Evolutionary conservation across 2,888 invertebrate genomes (phyloP).

Genomic region (Eurois occulta): DNA sequence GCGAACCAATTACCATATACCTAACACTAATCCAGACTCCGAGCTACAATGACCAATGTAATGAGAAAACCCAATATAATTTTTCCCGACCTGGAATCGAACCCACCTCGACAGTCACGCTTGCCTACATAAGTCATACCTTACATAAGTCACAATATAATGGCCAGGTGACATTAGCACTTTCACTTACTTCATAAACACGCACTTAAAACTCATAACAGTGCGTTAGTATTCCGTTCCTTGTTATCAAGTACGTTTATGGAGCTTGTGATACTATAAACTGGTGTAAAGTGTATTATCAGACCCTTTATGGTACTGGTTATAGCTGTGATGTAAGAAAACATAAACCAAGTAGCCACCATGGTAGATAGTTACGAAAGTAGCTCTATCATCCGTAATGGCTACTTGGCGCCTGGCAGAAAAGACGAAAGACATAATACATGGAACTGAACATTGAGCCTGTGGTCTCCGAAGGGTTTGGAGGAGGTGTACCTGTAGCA

Average conservation of each 20-base stretch:
- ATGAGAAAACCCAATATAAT: neutral
- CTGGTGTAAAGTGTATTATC: constrained; percentile 19
- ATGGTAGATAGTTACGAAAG: constrained; percentile 15
- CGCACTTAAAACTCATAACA: constrained; percentile 50
- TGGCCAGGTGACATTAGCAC: constrained; percentile 47
- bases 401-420: neutral
- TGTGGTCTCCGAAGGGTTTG: neutral
- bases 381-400: neutral
- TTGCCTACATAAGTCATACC: neutral
- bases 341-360: neutral
- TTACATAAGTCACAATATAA: constrained; percentile 33
- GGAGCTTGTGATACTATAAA: constrained; percentile 31
- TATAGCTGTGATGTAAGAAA: constrained; percentile 38
- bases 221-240: constrained; percentile 38
- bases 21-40: neutral
- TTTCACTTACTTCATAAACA: constrained; percentile 62
- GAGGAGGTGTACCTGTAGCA: neutral
- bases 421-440: neutral
- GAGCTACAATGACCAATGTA: neutral
- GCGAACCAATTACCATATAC: neutral
- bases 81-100: neutral
- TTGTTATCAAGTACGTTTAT: constrained; percentile 41
- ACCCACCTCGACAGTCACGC: neutral
- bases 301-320: constrained; percentile 4
- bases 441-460: neutral